Percentiles rank a stretch among this genome's conserved stretches.
phyloP scores from a whole-genome alignment of 2,113 vertebrate species.

The Percopsis transmontana region DNA sequence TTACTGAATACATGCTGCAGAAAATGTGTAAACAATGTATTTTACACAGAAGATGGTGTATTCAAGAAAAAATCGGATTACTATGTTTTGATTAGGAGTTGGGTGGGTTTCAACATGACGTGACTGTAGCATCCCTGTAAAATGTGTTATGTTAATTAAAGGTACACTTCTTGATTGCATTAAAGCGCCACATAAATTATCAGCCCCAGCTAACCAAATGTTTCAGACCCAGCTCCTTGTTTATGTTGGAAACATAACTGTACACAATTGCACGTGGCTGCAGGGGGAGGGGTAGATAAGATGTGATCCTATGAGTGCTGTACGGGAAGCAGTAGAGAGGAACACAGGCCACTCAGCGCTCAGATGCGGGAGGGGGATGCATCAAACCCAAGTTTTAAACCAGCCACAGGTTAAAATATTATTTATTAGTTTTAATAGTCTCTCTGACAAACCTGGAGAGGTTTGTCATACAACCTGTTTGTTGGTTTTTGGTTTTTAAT shows the following conservation, averaged over 20 bases:
- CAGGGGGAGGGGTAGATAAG: neutral
- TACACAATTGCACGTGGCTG: neutral
- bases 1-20: neutral
- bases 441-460: too few relatives aligned
- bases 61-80: conserved; percentile 53
- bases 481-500: too few relatives aligned
- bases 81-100: conserved; percentile 33
- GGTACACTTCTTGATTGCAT: neutral
- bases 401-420: neutral
- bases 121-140: conserved; percentile 4
- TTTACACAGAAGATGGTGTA: neutral
- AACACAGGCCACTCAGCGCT: too few relatives aligned
- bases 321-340: too few relatives aligned
- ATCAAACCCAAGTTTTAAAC: neutral
- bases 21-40: neutral
- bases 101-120: neutral
- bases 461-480: too few relatives aligned
- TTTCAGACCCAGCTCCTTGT: too few relatives aligned
- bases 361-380: too few relatives aligned
- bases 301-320: neutral
- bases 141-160: conserved; percentile 44
- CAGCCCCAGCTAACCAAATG: too few relatives aligned
- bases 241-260: too few relatives aligned
- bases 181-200: too few relatives aligned
- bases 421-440: neutral